Evolutionary conservation across 1,140 invertebrate species (phyloP).

Genomic region (Liolophura sinensis): DNA sequence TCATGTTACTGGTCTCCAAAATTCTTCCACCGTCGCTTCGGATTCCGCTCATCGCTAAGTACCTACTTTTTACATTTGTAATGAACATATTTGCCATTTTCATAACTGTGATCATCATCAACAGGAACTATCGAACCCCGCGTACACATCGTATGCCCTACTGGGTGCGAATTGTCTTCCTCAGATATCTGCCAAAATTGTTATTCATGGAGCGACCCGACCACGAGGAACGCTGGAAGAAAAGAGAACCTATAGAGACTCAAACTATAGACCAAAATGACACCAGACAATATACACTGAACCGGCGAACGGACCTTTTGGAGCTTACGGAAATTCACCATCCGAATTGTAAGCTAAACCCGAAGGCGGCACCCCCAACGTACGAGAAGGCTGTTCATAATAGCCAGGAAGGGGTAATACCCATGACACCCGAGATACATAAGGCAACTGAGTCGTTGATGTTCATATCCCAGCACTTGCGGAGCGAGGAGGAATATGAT

Average conservation of each 20-base stretch:
- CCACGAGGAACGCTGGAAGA: conserved; percentile 50
- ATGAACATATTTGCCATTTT: conserved; percentile 99
- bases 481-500: conserved; percentile 49
- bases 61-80: conserved; percentile 98
- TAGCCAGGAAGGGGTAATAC: conserved; percentile 8
- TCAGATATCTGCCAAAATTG: conserved; percentile 53
- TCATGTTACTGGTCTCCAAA: conserved; percentile 96
- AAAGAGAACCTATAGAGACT: conserved; percentile 29
- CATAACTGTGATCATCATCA: conserved; percentile 98
- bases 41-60: conserved; percentile 84
- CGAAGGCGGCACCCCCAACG: conserved; percentile 61
- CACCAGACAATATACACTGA: conserved; percentile 65
- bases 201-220: conserved; percentile 57
- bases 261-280: conserved; percentile 28
- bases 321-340: conserved; percentile 82
- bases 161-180: conserved; percentile 55
- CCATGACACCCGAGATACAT: conserved; percentile 43
- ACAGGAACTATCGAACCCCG: conserved; percentile 98
- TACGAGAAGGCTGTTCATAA: not conserved
- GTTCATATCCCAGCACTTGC: conserved; percentile 61
- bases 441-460: conserved; percentile 59
- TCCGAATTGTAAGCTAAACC: conserved; percentile 88
- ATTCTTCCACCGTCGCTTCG: conserved; percentile 85
- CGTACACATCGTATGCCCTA: conserved; percentile 67
- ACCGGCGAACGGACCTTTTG: conserved; percentile 76